A percentile compares a stretch with the other conserved stretches of the same genome.
Conservation (phyloP, 2,888 invertebrate genomes). For the Bibio marci region DNA sequence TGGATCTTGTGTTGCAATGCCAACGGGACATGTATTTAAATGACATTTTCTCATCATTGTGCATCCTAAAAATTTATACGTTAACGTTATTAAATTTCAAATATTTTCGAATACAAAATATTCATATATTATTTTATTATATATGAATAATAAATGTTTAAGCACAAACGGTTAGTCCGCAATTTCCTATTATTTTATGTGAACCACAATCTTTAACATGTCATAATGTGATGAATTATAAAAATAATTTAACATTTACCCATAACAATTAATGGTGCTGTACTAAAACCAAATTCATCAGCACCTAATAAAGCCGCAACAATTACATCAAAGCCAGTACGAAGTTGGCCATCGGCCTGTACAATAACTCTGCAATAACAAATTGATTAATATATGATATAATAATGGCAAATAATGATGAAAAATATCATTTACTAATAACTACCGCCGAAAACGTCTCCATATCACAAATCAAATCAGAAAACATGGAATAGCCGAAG, state of each 20-base stretch:
- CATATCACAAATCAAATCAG: too few relatives aligned
- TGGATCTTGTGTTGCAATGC: conserved; percentile 97
- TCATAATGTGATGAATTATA: too few relatives aligned
- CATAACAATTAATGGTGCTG: conserved; percentile 91
- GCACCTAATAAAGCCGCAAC: conserved; percentile 92
- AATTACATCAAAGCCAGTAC: conserved; percentile 91
- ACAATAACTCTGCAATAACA: conserved; percentile 55
- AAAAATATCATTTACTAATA: conserved; percentile 4
- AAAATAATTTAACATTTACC: too few relatives aligned
- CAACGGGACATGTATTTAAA: conserved; percentile 97
- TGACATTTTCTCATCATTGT: conserved; percentile 99
- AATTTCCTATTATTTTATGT: too few relatives aligned
- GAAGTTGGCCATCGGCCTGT: conserved; percentile 90
- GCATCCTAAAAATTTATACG: conserved; percentile 41
- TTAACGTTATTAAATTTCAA: too few relatives aligned
- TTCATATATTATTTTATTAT: too few relatives aligned
- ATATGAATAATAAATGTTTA: too few relatives aligned
- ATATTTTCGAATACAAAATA: too few relatives aligned
- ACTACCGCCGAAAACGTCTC: conserved; percentile 5
- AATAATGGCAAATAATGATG: background rate
- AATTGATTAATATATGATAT: background rate
- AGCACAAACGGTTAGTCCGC: too few relatives aligned
- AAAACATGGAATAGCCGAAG: too few relatives aligned
- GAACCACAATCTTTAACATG: too few relatives aligned
- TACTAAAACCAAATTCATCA: conserved; percentile 97